Evolutionary conservation across 2,797 vertebrate genomes (phyloP), one percentile per base, ranked within the genome.

Genomic region (Syngnathus rostellatus): DNA sequence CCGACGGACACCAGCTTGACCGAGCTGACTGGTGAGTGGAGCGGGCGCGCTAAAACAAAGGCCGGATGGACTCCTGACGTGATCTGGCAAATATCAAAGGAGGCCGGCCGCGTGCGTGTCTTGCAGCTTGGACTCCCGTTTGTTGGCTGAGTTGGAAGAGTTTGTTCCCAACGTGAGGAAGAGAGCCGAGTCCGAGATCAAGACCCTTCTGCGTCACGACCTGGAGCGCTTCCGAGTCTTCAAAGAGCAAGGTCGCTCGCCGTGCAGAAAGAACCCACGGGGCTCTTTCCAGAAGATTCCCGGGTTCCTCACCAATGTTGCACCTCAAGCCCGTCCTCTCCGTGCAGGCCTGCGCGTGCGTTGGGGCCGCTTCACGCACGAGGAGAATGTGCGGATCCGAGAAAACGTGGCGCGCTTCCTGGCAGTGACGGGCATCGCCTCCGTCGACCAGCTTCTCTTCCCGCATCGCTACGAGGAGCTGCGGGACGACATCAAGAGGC

Each of bases 371-470:
- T 91, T 54, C 74, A 65, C 81, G 1, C 0, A 0, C 0, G 2
- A 73, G 48, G 90, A 92, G 77, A 89, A 90, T 9, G 11, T 51
- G 1, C 71, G 1, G 1, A 76, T 92, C 43, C 23, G 5, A 3
- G 0, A 73, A 21, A 92, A 92, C 1, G 53, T 91, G 0, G 19
- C 41, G 0, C 74, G 91, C 77, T 91, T 92, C 73, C 62, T 89
- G 67, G 73, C 55, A 60, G 77, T 92, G 64, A 85, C 87, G 0
- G 85, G 84, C 12, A 79, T 91, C 72, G 5, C 50, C 25, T 77
- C 83, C 2, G 63, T 68, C 8, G 31, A 12, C 11, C 79, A 83
- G 39, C 86, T 92, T 0, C 81, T 91, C 68, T 88, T 78, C 48
- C 83, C 90, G 23, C 7, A 72, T 0, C 62, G 85, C 53, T 89